Conservation (phyloP, 2,113 vertebrate genomes). For the Spea multiplicata region DNA sequence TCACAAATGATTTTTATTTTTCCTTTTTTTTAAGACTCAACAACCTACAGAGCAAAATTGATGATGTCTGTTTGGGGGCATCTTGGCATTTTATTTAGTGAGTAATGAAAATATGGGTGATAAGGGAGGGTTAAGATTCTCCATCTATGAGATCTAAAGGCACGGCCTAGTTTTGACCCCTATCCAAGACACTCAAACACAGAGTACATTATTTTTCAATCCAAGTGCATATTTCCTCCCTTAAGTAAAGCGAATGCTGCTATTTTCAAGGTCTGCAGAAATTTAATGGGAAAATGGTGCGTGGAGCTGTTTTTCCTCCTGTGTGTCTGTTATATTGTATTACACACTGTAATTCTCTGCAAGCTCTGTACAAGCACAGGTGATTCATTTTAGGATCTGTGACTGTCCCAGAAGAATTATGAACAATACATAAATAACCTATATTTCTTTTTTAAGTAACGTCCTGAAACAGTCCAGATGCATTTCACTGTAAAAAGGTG, state of each 20-base stretch:
- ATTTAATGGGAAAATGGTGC: neutral
- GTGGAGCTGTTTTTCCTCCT: neutral
- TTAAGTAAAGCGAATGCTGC: neutral
- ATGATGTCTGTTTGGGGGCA: neutral
- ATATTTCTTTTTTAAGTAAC: slow-evolving; percentile 3
- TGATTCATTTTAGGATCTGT: slow-evolving; percentile 5
- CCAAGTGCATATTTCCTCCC: neutral
- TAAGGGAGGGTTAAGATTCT: neutral
- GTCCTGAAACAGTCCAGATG: slow-evolving; percentile 9
- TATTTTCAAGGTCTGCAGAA: neutral
- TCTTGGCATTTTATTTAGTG: neutral
- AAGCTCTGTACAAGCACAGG: slow-evolving; percentile 15
- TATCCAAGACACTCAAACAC: too few relatives aligned
- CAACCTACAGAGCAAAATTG: neutral
- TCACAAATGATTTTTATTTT: too few relatives aligned
- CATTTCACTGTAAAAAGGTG: slow-evolving; percentile 19
- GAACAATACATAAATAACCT: slow-evolving; percentile 21
- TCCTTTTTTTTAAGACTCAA: neutral
- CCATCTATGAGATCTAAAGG: neutral
- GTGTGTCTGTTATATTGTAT: neutral
- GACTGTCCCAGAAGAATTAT: slow-evolving; percentile 25
- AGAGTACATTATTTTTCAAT: neutral
- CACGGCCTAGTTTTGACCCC: too few relatives aligned
- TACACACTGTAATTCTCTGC: neutral
- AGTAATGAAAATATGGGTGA: neutral